phyloP scores from a whole-genome alignment of 1,140 invertebrate species.

The Formica selysi region DNA sequence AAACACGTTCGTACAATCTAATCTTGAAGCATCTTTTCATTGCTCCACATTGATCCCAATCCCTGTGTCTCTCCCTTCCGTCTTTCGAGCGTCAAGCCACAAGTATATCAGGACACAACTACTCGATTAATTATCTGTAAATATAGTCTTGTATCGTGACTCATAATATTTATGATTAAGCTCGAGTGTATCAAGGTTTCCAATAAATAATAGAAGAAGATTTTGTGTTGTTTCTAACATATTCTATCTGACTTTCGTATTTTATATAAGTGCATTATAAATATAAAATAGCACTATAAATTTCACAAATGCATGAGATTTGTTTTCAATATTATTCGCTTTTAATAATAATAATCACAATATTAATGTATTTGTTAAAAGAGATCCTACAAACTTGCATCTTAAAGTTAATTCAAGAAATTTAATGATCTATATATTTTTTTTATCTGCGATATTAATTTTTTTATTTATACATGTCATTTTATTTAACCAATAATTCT shows the following conservation, averaged over 20 bases:
- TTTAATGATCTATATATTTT: conserved; percentile 11
- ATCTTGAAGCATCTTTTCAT: conserved; percentile 43
- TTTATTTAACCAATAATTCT: conserved; percentile 1
- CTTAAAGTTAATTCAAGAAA: background rate
- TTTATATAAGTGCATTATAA: background rate
- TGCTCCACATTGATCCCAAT: conserved; percentile 29
- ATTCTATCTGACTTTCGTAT: conserved; percentile 21
- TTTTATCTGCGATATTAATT: background rate
- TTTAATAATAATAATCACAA: conserved; percentile 10
- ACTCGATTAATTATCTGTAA: conserved; percentile 81
- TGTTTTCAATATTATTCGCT: background rate
- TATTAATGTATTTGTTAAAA: conserved; percentile 17
- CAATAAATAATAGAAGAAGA: conserved; percentile 75
- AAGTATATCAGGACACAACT: conserved; percentile 75
- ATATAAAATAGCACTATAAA: no score
- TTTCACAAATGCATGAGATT: background rate
- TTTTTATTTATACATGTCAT: background rate
- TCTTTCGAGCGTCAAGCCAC: conserved; percentile 72
- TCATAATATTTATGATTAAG: conserved; percentile 76
- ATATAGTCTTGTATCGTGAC: conserved; percentile 78
- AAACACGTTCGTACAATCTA: conserved; percentile 39
- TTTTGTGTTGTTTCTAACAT: conserved; percentile 14
- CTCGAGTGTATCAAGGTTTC: conserved; percentile 78
- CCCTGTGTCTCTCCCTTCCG: conserved; percentile 4
- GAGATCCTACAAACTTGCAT: background rate